Base-by-base conservation (phyloP, 2,797 vertebrate species). In the Alcedo quadribrachys region DNA sequence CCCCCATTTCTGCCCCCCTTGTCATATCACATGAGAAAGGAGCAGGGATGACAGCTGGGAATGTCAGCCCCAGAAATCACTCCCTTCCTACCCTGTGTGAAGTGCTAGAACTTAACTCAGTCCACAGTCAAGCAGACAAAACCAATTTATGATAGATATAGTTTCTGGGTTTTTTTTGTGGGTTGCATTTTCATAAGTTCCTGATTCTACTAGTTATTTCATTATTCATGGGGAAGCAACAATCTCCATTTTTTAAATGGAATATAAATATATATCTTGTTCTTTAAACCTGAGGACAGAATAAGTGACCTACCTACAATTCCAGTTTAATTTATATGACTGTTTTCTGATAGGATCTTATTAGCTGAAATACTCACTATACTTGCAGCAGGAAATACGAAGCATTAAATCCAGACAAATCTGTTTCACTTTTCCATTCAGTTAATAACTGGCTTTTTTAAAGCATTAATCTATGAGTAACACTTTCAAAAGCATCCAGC, bases 401-500 rank as follows among this genome's bases (percentile, higher is more conserved):
- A 95, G 79, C 33, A 74, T 27, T 85, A 63, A 57, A 89, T 71
- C 74, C 70, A 79, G 77, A 55, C 10, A 81, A 87, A 66, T 69
- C 40, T 81, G 32, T 75, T 93, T 79, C 32, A 76, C 53, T 92
- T 93, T 87, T 89, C 48, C 33, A 37, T 81, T 87, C 3, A 2
- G 57, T 83, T 81, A 92, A 60, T 78, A 75, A 73, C 25, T 63
- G 35, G 5, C 28, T 81, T 93, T 94, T 92, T 67, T n/a, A 69
- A 85, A 80, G 32, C 27, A 73, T 76, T 92, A 66, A 33, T 55
- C 55, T 73, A 53, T 21, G 24, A 80, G 28, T 66, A 85, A 91
- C 79, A 70, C 0, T 25, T 87, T 67, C 51, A 74, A 77, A 94
- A 86, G 22, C 60, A 84, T 86, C 35, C 3, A 3, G 85, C 55